A percentile compares a stretch with the other conserved stretches of the same genome.
phyloP scores from a whole-genome alignment of 2,797 vertebrate species.

The Petrocephalus schoutedeni region DNA sequence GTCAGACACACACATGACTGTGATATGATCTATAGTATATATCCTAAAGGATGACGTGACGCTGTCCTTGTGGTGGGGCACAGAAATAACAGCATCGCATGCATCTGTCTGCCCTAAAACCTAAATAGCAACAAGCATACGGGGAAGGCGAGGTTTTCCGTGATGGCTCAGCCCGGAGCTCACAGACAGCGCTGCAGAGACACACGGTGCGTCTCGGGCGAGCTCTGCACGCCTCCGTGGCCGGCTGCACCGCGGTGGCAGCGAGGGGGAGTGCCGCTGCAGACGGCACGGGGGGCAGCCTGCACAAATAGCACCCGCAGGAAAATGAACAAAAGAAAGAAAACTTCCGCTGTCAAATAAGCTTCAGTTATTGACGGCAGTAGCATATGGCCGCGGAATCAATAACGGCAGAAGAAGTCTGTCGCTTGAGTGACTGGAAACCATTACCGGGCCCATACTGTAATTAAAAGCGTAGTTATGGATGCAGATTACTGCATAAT shows the following conservation, averaged over 20 bases:
- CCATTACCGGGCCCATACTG: slow-evolving; percentile 42
- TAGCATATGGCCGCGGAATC: slow-evolving; percentile 19
- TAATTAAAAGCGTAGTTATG: slow-evolving; percentile 65
- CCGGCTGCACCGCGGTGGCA: too few species aligned
- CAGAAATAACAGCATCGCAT: neutral
- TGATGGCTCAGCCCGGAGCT: neutral
- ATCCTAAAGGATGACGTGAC: neutral
- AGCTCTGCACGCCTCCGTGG: neutral
- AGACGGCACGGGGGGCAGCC: neutral
- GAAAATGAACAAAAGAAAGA: neutral
- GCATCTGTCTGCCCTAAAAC: neutral
- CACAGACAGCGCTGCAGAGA: neutral
- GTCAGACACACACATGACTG: neutral
- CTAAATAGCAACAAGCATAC: neutral
- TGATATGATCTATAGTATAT: neutral
- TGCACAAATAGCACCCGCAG: neutral
- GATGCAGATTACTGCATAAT: slow-evolving; percentile 58
- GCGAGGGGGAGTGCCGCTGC: too few species aligned
- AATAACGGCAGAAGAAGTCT: slow-evolving; percentile 21
- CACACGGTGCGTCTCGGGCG: neutral
- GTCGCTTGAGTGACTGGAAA: slow-evolving; percentile 12
- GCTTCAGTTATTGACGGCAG: slow-evolving; percentile 1
- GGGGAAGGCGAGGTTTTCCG: neutral
- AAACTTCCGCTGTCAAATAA: neutral
- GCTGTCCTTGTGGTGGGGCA: neutral